These are phyloP conservation scores for Drosophila buzzatii DNA, from an alignment of 2,888 invertebrate species.

Conservation along the genomic window DNA sequence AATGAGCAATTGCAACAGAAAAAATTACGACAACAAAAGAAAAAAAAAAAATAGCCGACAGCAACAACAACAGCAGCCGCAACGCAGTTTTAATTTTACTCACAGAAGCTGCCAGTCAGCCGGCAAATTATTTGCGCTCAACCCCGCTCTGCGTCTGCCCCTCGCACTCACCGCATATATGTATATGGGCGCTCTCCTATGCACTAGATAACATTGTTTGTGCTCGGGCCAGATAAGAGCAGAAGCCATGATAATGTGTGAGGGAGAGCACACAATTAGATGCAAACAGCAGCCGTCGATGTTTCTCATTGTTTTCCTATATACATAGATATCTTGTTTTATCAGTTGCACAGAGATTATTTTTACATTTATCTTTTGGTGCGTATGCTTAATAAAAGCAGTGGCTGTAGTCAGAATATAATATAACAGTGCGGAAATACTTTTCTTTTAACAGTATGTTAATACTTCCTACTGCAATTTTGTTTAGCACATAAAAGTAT, in stretches of 20 bases:
- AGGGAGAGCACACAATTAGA: slow-evolving; percentile 1
- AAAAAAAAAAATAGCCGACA: not conserved
- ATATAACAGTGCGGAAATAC: not conserved
- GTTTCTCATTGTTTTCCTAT: not conserved
- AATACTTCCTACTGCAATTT: not conserved
- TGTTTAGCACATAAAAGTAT: slow-evolving; percentile 16
- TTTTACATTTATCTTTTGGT: not conserved
- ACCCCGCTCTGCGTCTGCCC: not conserved
- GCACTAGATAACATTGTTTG: slow-evolving; percentile 68
- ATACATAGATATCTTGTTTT: slow-evolving; percentile 3
- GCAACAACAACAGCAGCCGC: slow-evolving; percentile 11
- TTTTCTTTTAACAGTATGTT: not conserved
- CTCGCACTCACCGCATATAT: slow-evolving; percentile 1
- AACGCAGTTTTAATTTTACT: slow-evolving; percentile 53
- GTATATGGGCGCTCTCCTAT: slow-evolving; percentile 22
- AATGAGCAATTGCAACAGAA: slow-evolving; percentile 19
- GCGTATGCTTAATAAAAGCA: slow-evolving; percentile 6
- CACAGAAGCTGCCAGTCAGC: slow-evolving; percentile 41
- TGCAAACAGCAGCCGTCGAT: slow-evolving; percentile 16
- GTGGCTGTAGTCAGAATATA: not conserved
- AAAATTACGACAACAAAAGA: slow-evolving; percentile 14
- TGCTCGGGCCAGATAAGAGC: slow-evolving; percentile 52
- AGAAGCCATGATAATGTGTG: slow-evolving; percentile 14
- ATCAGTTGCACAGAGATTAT: slow-evolving; percentile 10
- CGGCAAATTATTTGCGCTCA: slow-evolving; percentile 26